Base-by-base conservation (phyloP, 2,113 vertebrate genomes). In the Bufo gargarizans region DNA sequence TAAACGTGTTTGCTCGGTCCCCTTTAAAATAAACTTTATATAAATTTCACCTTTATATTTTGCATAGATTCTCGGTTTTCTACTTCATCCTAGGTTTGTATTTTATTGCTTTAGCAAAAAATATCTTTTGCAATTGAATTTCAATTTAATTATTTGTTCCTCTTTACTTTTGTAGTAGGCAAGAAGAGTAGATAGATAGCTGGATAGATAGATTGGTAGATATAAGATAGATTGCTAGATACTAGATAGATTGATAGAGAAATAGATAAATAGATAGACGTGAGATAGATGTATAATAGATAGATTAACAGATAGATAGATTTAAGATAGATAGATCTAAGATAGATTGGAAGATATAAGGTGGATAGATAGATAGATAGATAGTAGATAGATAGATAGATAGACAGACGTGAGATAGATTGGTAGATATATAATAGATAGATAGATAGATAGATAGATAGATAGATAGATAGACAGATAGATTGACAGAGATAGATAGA, bases 61-160 rank as follows among this genome's bases (percentile, higher is more conserved):
- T 96, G 95, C 95, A 96, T 96, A 96, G 95, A 95, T 95, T 88
- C 90, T 78, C 49, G 45, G 90, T 92, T 91, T 83, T 93, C 90
- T 91, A 90, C 91, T 92, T 89, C 90, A 47, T 91, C 91, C 89
- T 91, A 93, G 91, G 92, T 92, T 93, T 93, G 92, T 93, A 93
- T 90, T 93, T 95, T 95, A 95, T 95, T 95, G 94, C 94, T 94
- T 94, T 91, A 92, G 93, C 93, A 84, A 72, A 74, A 94, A 93
- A 91, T 33, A 33, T 94, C 93, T 91, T 93, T 91, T 92, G 92
- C 67, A 49, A 84, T 49, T 86, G 74, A 65, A 65, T 86, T 77
- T 53, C 2, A 59, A 45, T 85, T 85, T 86, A 59, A 12, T 14
- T 22, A 69, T 13, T 12, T 71, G 2, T 47, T 45, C 9, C 33